Conservation (phyloP, 2,113 vertebrate genomes). For the Bucco capensis region DNA sequence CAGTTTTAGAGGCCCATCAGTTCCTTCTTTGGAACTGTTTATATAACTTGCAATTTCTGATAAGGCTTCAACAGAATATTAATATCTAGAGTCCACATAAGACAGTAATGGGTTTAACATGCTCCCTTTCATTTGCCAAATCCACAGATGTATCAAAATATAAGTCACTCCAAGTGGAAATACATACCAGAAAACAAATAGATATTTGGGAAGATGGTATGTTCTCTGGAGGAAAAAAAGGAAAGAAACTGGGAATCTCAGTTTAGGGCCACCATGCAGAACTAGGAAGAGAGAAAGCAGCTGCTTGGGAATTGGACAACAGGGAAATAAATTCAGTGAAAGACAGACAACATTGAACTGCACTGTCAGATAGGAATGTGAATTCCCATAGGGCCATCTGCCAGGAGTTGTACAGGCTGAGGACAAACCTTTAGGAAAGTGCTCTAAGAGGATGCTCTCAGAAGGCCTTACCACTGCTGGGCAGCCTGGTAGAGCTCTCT, state of each 20-base stretch:
- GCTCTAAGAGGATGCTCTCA: neutral
- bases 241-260: neutral
- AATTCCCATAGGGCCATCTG: neutral
- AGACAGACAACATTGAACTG: accelerated
- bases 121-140: neutral
- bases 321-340: neutral
- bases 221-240: neutral
- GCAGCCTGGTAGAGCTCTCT: neutral
- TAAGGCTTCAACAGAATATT: neutral
- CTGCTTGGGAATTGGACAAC: neutral
- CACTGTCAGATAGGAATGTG: neutral
- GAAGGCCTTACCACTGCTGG: neutral
- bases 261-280: neutral
- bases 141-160: neutral
- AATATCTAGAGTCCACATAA: neutral
- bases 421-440: neutral
- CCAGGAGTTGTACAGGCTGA: neutral
- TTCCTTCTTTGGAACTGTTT: neutral
- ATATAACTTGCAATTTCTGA: neutral
- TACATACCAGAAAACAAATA: neutral
- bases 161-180: neutral
- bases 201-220: neutral
- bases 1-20: neutral
- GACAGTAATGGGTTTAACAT: neutral
- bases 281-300: neutral